Percentiles rank a stretch among this genome's conserved stretches.
phyloP scores from a whole-genome alignment of 2,888 invertebrate species.

The Dichetophora obliterata region DNA sequence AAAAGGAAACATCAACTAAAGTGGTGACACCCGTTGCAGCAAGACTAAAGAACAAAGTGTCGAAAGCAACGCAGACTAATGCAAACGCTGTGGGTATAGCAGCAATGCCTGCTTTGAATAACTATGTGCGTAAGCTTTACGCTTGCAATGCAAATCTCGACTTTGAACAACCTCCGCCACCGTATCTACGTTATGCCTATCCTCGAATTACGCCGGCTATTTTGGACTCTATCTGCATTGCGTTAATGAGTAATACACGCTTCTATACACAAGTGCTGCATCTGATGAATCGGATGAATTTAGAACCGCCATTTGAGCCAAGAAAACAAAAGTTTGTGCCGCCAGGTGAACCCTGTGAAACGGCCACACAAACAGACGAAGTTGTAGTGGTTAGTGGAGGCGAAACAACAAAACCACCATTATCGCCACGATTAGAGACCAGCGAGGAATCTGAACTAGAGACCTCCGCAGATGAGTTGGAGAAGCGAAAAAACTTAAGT shows the following conservation, averaged over 20 bases:
- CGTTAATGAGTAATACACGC: constrained; percentile 80
- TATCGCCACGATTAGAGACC: not conserved
- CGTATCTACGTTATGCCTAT: constrained; percentile 84
- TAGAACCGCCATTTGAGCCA: constrained; percentile 84
- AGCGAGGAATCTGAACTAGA: constrained; percentile 65
- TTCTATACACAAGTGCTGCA: constrained; percentile 90
- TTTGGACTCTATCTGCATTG: constrained; percentile 82
- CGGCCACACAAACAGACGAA: constrained; percentile 61
- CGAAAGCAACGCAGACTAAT: constrained; percentile 21
- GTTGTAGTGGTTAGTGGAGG: constrained; percentile 27
- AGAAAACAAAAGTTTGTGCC: constrained; percentile 43
- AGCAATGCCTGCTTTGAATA: constrained; percentile 69
- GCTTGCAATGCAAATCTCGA: constrained; percentile 74
- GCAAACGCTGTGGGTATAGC: constrained; percentile 44
- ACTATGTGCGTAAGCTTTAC: constrained; percentile 73
- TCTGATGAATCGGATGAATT: constrained; percentile 95
- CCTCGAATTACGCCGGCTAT: constrained; percentile 81
- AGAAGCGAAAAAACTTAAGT: constrained; percentile 19
- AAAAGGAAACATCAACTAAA: not conserved
- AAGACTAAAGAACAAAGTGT: not conserved
- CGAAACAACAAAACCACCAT: constrained; percentile 47
- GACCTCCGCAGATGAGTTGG: constrained; percentile 59
- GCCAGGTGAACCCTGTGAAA: constrained; percentile 41
- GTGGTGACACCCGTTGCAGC: not conserved
- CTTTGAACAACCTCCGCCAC: constrained; percentile 82